These are phyloP conservation scores for Pagrus major DNA, from an alignment of 2,113 vertebrate genomes.

Conservation along the genomic window DNA sequence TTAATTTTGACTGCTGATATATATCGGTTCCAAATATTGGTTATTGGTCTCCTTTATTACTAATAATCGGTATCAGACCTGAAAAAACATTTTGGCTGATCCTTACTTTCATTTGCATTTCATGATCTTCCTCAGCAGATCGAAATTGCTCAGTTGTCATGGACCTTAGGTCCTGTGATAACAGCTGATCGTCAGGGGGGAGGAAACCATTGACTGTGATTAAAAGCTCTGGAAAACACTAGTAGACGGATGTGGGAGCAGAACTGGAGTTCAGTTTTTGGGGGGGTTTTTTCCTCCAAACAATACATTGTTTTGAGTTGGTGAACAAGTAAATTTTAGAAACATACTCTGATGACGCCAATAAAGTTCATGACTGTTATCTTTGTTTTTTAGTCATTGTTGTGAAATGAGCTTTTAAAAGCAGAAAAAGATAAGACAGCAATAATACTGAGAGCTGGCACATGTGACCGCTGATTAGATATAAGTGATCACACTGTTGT, in stretches of 20 bases:
- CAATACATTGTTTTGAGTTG: neutral
- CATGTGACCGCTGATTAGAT: slow-evolving; percentile 18
- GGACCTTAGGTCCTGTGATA: neutral
- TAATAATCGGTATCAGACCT: no score
- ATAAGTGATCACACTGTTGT: neutral
- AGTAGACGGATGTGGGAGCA: no score
- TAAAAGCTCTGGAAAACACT: neutral
- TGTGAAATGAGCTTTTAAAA: neutral
- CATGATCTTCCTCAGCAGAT: neutral
- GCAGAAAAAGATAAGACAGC: neutral
- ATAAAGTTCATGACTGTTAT: neutral
- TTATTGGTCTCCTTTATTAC: no score
- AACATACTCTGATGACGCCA: neutral
- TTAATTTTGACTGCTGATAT: no score
- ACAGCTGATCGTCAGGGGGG: neutral
- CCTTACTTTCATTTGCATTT: no score
- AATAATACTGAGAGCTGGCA: neutral
- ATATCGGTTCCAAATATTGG: no score
- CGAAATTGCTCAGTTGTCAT: neutral
- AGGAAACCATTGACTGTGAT: neutral
- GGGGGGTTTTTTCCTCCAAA: no score
- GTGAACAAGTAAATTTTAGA: neutral
- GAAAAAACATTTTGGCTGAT: no score
- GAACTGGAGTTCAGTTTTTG: neutral
- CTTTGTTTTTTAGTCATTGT: neutral